These are phyloP conservation scores for Cremastobaeus sp. DNA, from an alignment of 2,888 invertebrate genomes.

Conservation along the genomic window DNA sequence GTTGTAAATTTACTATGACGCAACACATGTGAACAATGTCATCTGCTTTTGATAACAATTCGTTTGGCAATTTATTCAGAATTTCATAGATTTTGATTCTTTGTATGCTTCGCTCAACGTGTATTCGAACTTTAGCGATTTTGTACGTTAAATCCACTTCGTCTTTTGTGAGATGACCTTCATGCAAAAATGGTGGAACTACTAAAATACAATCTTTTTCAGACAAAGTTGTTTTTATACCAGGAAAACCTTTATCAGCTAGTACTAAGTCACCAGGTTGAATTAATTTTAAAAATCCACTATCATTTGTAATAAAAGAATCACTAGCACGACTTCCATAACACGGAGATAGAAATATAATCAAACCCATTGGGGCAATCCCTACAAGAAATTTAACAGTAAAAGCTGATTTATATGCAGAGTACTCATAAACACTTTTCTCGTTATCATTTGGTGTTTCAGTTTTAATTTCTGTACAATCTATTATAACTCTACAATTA, in stretches of 20 bases:
- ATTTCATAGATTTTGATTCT: conserved; percentile 33
- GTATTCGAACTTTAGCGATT: conserved; percentile 24
- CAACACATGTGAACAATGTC: conserved; percentile 31
- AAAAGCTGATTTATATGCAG: conserved; percentile 57
- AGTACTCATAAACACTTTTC: conserved; percentile 58
- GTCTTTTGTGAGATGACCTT: conserved; percentile 18
- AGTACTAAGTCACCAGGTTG: conserved; percentile 61
- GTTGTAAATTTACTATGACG: conserved; percentile 24
- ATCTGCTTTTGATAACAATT: conserved; percentile 22
- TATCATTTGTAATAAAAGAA: conserved; percentile 60
- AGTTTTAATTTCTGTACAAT: conserved; percentile 62
- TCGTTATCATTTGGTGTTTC: conserved; percentile 56
- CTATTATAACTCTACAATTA: conserved; percentile 62
- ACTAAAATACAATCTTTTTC: conserved; percentile 24
- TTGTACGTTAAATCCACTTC: conserved; percentile 27
- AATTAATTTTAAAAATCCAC: conserved; percentile 59
- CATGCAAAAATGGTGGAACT: conserved; percentile 28
- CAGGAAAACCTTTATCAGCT: no score
- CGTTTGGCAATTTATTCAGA: conserved; percentile 15
- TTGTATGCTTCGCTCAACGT: conserved; percentile 25
- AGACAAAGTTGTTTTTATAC: conserved; percentile 40
- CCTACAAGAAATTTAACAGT: conserved; percentile 63
- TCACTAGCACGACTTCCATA: conserved; percentile 62
- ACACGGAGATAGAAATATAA: conserved; percentile 59
- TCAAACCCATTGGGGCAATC: conserved; percentile 60